A percentile compares a stretch with the other conserved stretches of the same genome.
Evolutionary conservation across 2,113 vertebrate species (phyloP).

Genomic region (Vidua macroura): DNA sequence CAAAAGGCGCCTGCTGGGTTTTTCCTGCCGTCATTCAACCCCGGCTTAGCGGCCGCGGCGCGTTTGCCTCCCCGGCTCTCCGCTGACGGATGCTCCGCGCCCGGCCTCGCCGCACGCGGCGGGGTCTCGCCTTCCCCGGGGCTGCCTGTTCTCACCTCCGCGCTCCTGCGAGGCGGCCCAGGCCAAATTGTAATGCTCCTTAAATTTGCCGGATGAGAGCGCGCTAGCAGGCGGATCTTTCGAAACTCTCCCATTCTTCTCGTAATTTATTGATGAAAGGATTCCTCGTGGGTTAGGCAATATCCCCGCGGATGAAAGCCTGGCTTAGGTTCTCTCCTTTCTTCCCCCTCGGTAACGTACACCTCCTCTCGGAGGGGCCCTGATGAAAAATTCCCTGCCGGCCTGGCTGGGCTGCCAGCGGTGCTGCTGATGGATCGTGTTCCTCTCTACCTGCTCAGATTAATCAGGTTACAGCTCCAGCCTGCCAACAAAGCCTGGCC

Average conservation of each 20-base stretch:
- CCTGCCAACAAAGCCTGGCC: constrained; percentile 17
- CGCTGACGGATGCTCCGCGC: not conserved
- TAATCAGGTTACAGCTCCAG: constrained; percentile 53
- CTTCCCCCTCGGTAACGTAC: constrained; percentile 18
- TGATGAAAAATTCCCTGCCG: constrained; percentile 57
- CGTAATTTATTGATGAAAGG: constrained; percentile 59
- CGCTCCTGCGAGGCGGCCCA: not conserved
- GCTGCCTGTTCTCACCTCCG: not conserved
- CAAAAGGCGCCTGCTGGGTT: constrained; percentile 13
- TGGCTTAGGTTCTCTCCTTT: constrained; percentile 24
- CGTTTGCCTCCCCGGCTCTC: not conserved
- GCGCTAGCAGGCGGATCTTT: not conserved
- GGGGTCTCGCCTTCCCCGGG: not conserved
- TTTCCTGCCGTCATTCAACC: constrained; percentile 32
- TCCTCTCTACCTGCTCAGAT: constrained; percentile 41
- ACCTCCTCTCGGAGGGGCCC: constrained; percentile 30
- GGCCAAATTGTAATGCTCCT: not conserved
- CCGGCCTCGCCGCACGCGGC: not conserved
- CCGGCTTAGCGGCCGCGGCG: not conserved
- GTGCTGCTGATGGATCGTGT: not conserved
- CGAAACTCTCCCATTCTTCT: constrained; percentile 33
- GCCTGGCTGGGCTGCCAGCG: not conserved
- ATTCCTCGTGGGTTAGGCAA: constrained; percentile 30
- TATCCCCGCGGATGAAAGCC: constrained; percentile 36
- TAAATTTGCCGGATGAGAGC: not conserved